phyloP scores from a whole-genome alignment of 2,113 vertebrate species.

The Andinoacara biseriatus region DNA sequence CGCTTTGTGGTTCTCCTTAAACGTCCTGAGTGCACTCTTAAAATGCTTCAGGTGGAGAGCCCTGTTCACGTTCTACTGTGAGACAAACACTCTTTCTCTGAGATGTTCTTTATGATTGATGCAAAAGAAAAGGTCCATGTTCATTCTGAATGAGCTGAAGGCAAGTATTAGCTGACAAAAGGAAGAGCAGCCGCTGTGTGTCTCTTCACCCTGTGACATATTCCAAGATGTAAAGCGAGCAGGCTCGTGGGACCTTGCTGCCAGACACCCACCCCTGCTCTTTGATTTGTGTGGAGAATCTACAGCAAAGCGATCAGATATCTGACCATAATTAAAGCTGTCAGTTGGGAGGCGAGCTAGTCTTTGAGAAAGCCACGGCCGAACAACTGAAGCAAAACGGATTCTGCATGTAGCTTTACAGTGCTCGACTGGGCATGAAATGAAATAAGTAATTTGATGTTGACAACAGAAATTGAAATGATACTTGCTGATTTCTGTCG shows the following conservation, averaged over 20 bases:
- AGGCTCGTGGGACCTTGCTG: conserved; percentile 39
- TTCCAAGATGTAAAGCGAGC: conserved; percentile 54
- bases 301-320: conserved; percentile 90
- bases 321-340: conserved; percentile 96
- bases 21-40: not conserved
- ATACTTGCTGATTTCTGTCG: conserved; percentile 88
- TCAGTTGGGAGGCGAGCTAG: conserved; percentile 93
- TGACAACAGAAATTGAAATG: conserved; percentile 98
- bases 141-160: conserved; percentile 38
- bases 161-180: conserved; percentile 40
- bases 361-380: conserved; percentile 88
- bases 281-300: conserved; percentile 80
- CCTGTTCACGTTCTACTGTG: not conserved
- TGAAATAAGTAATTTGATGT: conserved; percentile 99
- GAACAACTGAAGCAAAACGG: conserved; percentile 94
- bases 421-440: conserved; percentile 98
- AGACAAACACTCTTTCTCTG: not conserved
- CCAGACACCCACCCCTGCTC: conserved; percentile 44
- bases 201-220: conserved; percentile 50
- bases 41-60: conserved; percentile 21
- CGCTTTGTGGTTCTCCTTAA: not conserved
- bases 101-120: conserved; percentile 23
- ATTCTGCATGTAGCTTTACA: conserved; percentile 93
- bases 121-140: conserved; percentile 24
- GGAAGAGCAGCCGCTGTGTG: conserved; percentile 14